Evolutionary conservation across 2,113 vertebrate genomes (phyloP).

Genomic region (Prunella fulvescens): DNA sequence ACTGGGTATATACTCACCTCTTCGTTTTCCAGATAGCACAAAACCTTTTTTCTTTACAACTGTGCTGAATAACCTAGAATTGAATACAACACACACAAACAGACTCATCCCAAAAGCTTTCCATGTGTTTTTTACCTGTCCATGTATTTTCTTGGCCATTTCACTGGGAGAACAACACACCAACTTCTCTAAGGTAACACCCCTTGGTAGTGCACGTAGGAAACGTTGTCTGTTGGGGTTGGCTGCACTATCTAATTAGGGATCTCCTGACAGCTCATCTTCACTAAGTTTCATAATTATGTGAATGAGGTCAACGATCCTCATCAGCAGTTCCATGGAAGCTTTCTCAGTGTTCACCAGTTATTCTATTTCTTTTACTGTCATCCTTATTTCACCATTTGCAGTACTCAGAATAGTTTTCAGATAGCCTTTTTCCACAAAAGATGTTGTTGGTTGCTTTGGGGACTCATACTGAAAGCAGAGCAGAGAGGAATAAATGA

Average conservation of each 20-base stretch:
- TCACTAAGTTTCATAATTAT: conserved; percentile 11
- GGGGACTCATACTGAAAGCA: conserved; percentile 3
- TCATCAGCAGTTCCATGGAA: conserved; percentile 17
- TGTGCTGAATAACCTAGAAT: background rate
- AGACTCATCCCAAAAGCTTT: background rate
- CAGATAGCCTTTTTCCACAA: background rate
- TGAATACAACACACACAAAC: background rate
- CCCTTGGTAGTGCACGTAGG: background rate
- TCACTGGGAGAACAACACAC: background rate
- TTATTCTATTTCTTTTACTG: background rate
- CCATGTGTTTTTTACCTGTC: background rate
- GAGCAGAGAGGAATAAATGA: background rate
- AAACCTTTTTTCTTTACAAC: background rate
- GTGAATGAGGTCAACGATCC: accelerated
- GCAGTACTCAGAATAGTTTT: background rate
- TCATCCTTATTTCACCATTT: background rate
- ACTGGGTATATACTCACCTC: background rate
- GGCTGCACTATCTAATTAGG: background rate
- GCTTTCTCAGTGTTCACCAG: background rate
- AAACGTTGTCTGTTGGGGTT: background rate
- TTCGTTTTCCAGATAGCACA: background rate
- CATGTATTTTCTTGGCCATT: background rate
- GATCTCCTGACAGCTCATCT: background rate
- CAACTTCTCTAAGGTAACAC: background rate
- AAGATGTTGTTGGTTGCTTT: background rate